Evolutionary conservation across 2,113 vertebrate species (phyloP), one percentile per base, ranked within the genome.

Genomic region (Labeo catla): DNA sequence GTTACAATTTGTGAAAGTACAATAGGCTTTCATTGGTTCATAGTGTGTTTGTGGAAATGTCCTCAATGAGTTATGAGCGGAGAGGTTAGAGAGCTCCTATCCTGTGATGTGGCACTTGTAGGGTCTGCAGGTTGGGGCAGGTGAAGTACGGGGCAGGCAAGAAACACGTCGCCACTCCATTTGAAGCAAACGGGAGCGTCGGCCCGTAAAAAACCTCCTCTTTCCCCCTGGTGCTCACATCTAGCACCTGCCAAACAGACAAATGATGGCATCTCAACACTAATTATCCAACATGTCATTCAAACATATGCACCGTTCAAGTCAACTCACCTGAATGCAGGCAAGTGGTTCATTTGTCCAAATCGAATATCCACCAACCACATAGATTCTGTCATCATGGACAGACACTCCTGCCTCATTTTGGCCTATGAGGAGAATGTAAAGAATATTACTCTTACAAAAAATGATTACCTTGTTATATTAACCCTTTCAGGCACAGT

Each of bases 341-440:
- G 97, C 97, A 93, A 98, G 94, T 86, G 98, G 97, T 94, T 99
- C 98, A 84, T 99, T 99, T 91, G 98, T 99, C 98, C 98, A 99
- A 94, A 99, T 99, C 6, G 98, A 99, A 93, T 99, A 99, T 86
- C 98, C 98, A 86, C 98, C 98, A 83, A 99, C 97, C 93, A 99
- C 96, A 93, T 99, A 99, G 94, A 99, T 98, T 93, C 97, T 96
- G 90, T 96, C 96, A 85, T 96, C 96, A 81, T 99, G 97, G 81
- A 99, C 97, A 0, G 98, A 97, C 23, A 99, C 96, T 88, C 97
- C 98, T 52, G 97, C 97, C 93, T 99, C 98, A 81, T 99, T 99
- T 91, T 99, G 98, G 92, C 97, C 98, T 99, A 90, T 12, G 39
- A n/a, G 65, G 59, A 81, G 2, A 65, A 87, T 86, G 3, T 19